These are phyloP conservation scores for Crocuta crocuta DNA, from an alignment of 2,113 vertebrate species.

Conservation along the genomic window DNA sequence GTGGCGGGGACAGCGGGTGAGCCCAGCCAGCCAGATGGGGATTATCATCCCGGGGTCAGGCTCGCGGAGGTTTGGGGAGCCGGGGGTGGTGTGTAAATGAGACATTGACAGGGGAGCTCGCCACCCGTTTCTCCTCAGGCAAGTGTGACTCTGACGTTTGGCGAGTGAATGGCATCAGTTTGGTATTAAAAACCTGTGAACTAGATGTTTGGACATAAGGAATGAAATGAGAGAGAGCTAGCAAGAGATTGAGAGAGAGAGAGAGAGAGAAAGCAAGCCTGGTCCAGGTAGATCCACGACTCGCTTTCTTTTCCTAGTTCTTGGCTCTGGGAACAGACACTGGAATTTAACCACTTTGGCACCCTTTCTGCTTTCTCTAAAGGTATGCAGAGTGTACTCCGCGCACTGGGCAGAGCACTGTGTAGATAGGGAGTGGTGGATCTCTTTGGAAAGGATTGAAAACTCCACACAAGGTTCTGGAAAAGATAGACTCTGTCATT, in stretches of 20 bases:
- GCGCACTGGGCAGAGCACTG: background rate
- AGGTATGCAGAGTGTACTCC: background rate
- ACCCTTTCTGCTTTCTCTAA: background rate
- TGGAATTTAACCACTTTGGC: background rate
- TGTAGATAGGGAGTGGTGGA: background rate
- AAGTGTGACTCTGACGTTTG: background rate
- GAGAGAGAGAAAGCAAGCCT: background rate
- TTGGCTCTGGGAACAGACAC: background rate
- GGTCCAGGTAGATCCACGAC: accelerated
- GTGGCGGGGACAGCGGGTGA: background rate
- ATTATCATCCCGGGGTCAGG: background rate
- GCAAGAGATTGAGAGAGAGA: background rate
- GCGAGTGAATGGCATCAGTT: background rate
- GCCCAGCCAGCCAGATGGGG: background rate
- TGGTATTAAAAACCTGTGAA: background rate
- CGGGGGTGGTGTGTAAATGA: background rate
- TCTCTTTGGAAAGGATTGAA: background rate
- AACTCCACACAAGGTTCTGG: background rate
- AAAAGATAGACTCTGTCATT: background rate
- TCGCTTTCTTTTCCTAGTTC: background rate
- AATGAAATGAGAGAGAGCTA: background rate
- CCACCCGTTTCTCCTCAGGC: background rate
- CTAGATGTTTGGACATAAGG: background rate
- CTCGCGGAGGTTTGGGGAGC: background rate
- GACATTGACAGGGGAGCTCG: background rate